A percentile compares a stretch with the other conserved stretches of the same genome.
These are phyloP conservation scores for Onychostruthus taczanowskii DNA, from an alignment of 2,113 vertebrate species.

Conservation along the genomic window DNA sequence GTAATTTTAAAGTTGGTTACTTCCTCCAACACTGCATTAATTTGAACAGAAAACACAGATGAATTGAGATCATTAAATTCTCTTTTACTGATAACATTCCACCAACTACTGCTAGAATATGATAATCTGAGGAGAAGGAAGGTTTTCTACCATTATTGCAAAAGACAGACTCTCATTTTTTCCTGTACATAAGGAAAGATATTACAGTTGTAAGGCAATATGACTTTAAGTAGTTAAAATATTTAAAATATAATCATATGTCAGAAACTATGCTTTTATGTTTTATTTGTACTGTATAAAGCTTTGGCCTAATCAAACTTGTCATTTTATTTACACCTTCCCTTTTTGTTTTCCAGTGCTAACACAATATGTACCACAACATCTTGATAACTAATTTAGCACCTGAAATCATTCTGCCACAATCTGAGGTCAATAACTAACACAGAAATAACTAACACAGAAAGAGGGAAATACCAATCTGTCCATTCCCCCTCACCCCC, in stretches of 20 bases:
- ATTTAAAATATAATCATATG: not conserved
- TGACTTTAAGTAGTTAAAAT: not conserved
- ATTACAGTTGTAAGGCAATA: not conserved
- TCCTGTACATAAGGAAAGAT: not conserved
- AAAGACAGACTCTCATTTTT: not conserved
- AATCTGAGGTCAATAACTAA: not conserved
- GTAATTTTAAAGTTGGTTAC: not conserved
- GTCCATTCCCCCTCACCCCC: rapidly evolving
- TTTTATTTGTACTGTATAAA: not conserved
- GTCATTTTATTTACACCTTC: not conserved
- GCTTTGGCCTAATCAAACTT: not conserved
- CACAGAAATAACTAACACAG: not conserved
- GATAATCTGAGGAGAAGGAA: not conserved
- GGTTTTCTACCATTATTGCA: not conserved
- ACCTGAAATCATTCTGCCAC: not conserved
- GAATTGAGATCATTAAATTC: not conserved
- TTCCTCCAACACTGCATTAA: slow-evolving; percentile 36
- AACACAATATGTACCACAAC: not conserved
- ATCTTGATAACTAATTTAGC: not conserved
- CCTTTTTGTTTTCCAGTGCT: not conserved
- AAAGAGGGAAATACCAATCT: not conserved
- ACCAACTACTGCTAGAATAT: not conserved
- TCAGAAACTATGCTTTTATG: not conserved
- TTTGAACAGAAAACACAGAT: slow-evolving; percentile 13
- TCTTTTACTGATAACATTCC: not conserved